Evolutionary conservation across 2,113 vertebrate genomes (phyloP), one percentile per base, ranked within the genome.

Genomic region (Melanotaenia duboulayi): DNA sequence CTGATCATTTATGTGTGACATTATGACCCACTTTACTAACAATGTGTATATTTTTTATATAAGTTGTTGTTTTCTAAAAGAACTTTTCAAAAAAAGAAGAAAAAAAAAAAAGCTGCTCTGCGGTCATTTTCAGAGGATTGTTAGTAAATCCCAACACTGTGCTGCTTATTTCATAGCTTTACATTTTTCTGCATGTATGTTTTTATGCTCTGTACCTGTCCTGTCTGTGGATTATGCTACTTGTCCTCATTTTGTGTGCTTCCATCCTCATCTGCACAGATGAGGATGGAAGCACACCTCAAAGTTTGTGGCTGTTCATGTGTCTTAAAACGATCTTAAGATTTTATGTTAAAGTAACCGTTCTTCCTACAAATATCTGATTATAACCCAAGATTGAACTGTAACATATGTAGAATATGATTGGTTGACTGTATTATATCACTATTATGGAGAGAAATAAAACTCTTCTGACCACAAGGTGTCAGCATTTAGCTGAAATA

Each of bases 1-100:
- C 42, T 61, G 44, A 76, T 85, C 76, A 72, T 85, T 83, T 87
- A 56, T 79, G 70, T 20, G 74, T 89, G 24, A 82, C 52, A 46
- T 70, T 88, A 52, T 75, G 74, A 89, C 83, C 74, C 64, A 66
- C 22, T 88, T 91, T 80, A 86, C 82, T 76, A 83, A 84, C 76
- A 89, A 72, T 82, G 76, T 71, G 8, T 44, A 50, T 12, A 11
- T 59, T 25, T 16, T 51, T 20, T 24, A 17, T 61, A 7, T 20
- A 14, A 19, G 11, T 13, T 37, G 10, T 11, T 35, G 23, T 35
- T 40, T 65, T 17, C 4, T 17, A 22, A 35, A 23, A 1, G 0
- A 37, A 57, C 49, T 14, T 60, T 54, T 14, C 4, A 65, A 37
- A 20, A 0, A 0, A 23, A 19, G n/a, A 6, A 12, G 24, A 24